phyloP scores from a whole-genome alignment of 2,113 vertebrate species.

The Glaucomys volans region DNA sequence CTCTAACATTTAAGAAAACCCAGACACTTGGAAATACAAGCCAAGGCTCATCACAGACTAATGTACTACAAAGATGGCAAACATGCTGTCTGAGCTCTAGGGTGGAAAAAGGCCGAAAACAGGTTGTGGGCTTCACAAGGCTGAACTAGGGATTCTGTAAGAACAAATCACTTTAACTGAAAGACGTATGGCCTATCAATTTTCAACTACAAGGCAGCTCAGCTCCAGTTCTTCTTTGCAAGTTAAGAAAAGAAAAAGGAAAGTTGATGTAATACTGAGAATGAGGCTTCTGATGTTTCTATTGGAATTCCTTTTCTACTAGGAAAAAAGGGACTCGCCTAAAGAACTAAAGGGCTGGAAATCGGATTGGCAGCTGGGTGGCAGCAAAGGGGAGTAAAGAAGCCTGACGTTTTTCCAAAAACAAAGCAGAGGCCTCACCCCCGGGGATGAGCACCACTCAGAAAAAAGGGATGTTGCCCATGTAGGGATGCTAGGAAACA shows the following conservation, averaged over 20 bases:
- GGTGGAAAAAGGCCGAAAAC: not conserved
- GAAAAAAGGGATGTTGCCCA: not conserved
- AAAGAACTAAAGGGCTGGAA: slow-evolving; percentile 37
- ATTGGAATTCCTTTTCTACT: slow-evolving; percentile 60
- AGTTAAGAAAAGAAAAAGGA: slow-evolving; percentile 23
- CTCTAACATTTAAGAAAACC: not conserved
- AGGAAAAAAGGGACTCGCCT: slow-evolving; percentile 57
- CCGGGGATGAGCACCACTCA: not conserved
- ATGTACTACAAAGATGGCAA: not conserved
- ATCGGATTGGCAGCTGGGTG: slow-evolving; percentile 30
- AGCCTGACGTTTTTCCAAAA: slow-evolving; percentile 37
- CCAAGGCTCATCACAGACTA: not conserved
- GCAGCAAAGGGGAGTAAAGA: not conserved
- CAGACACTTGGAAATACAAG: not conserved
- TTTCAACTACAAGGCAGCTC: not conserved
- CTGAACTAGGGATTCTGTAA: slow-evolving; percentile 6
- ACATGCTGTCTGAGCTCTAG: not conserved
- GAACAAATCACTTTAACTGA: slow-evolving; percentile 20
- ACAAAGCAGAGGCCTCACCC: not conserved
- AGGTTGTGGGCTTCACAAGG: not conserved
- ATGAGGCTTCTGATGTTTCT: slow-evolving; percentile 60
- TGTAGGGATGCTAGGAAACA: not conserved
- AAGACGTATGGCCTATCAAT: not conserved
- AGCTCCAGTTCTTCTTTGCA: not conserved
- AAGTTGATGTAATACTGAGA: slow-evolving; percentile 46